Conservation (phyloP, 2,888 invertebrate species). For the Agriopis aurantiaria region DNA sequence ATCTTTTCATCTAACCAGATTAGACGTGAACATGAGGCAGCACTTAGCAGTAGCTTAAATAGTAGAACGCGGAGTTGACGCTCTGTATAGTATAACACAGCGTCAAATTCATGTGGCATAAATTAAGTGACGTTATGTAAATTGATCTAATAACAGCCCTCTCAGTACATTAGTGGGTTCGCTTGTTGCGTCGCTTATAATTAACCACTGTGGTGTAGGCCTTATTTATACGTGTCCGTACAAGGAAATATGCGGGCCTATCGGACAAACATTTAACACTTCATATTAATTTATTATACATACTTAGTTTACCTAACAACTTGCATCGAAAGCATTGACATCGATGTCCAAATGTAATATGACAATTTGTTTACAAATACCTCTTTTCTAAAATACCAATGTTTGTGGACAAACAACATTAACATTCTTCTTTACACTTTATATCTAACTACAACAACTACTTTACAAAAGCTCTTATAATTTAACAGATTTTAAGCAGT, state of each 20-base stretch:
- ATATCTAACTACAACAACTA: slow-evolving; percentile 71
- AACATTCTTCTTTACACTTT: slow-evolving; percentile 54
- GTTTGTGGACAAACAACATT: slow-evolving; percentile 39
- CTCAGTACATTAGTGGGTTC: slow-evolving; percentile 30
- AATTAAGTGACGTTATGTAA: slow-evolving; percentile 16
- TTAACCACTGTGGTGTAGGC: slow-evolving; percentile 45
- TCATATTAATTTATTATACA: slow-evolving; percentile 44
- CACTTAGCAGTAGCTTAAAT: background rate
- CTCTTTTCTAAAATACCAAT: background rate
- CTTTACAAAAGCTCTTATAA: slow-evolving; percentile 81
- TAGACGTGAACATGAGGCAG: slow-evolving; percentile 26
- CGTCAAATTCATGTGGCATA: slow-evolving; percentile 19
- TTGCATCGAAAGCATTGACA: slow-evolving; percentile 50
- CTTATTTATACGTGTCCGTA: slow-evolving; percentile 42
- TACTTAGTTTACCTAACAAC: slow-evolving; percentile 26
- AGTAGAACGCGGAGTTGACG: no score
- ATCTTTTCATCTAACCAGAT: slow-evolving; percentile 4
- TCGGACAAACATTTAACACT: slow-evolving; percentile 50
- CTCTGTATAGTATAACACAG: no score
- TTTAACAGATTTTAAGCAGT: slow-evolving; percentile 73
- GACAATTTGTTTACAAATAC: slow-evolving; percentile 13
- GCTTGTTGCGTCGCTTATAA: slow-evolving; percentile 39
- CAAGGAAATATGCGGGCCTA: slow-evolving; percentile 41
- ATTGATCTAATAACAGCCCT: slow-evolving; percentile 28
- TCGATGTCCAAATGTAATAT: slow-evolving; percentile 48